Base-by-base conservation (phyloP, 2,113 vertebrate species). In the Cephalopholis sonnerati region DNA sequence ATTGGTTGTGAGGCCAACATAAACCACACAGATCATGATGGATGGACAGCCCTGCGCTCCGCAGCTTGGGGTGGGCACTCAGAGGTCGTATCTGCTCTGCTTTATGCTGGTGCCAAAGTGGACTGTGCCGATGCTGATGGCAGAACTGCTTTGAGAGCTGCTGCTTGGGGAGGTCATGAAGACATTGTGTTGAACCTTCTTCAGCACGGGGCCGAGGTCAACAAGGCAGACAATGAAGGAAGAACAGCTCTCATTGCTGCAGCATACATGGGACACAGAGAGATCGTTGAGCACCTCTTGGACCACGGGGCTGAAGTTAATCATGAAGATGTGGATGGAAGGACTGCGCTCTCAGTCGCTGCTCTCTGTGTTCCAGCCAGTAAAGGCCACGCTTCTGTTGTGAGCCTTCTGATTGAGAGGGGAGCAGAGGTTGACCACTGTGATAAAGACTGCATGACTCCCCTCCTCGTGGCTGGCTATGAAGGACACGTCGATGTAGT, bases 401-500 rank as follows among this genome's bases (percentile, higher is more conserved):
- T 99, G 10, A 99, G 98, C 89, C 96, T 99, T 18, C 90, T 99
- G 1, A 97, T 99, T 1, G 98, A 99, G 57, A 95, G 97, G 0
- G 97, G 98, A 0, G 98, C 98, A 3, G 98, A 98, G 70, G 98
- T 99, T 0, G 98, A 99, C 92, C 98, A 99, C 80, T 98, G 98
- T 5, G 98, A 99, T 85, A 99, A 99, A 85, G 98, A 99, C 1
- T 98, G 97, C 90, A 99, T 99, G 98, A 99, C 98, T 0, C 98
- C 98, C 0, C 95, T 99, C 81, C 96, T 99, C 18, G 98, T 99
- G 4, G 98, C 98, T 12, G 98, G 97, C 79, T 99, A 99, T 1
- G 98, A 99, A 94, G 98, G 98, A 82, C 98, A 99, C 0, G 98
- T 99, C 0, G 98, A 99, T 15, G 98, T 99, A 32, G 98, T 99